Evolutionary conservation across 1,140 invertebrate species (phyloP), one percentile per base, ranked within the genome.

Genomic region (Varroa destructor): DNA sequence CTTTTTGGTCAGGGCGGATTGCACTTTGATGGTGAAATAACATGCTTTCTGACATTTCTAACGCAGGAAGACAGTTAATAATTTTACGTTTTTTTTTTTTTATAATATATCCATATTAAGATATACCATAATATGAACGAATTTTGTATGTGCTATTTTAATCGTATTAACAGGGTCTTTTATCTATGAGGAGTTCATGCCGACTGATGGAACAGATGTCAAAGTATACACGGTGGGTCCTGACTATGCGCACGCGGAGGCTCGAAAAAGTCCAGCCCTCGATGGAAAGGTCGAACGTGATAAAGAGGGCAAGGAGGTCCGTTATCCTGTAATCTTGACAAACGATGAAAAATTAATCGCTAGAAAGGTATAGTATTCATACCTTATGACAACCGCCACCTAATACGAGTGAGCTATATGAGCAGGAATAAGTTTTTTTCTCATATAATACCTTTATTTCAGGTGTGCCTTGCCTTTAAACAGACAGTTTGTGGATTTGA

Each of bases 151-250:
- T 3, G 46, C 46, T 37, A 37, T 25, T 67, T 8, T 37, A 12
- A 58, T 46, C 37, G 2, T 8, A 46, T 25, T 40, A 5, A 12
- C 36, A 67, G 96, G 97, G 25, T 97, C 93, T 8, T 99, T 93
- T 81, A 98, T 99, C 78, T 99, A 99, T 80, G 97, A 99, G 86
- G 96, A 99, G 82, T 99, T 99, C 80, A 99, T 99, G 94, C 95
- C 96, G 1, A 99, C 97, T 40, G 97, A 99, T 85, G 97, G 97
- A 12, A 92, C 89, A 43, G 89, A 91, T 83, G 88, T 91, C 5
- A 91, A 91, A 81, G 88, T 91, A 25, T 94, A 94, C 77, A 92
- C 91, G 10, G 90, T 94, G 14, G 96, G 96, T 0, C 93, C 94
- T 1, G 96, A 98, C 81, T 99, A 99, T 80, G 96, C 95, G 25